phyloP scores from a whole-genome alignment of 2,797 vertebrate species.

The Astyanax mexicanus region DNA sequence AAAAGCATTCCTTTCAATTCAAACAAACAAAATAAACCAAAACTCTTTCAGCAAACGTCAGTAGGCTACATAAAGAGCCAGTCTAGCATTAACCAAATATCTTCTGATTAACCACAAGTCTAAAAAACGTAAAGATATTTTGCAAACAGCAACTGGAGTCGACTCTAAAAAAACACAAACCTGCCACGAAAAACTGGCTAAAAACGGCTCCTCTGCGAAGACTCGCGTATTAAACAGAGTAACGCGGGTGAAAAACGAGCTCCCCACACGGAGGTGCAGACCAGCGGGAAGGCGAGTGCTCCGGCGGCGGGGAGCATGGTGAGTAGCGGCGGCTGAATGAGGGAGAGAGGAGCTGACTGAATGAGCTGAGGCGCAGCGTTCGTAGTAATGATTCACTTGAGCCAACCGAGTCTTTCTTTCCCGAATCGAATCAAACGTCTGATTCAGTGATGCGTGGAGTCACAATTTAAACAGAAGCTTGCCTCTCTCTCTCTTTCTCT shows the following conservation, averaged over 20 bases:
- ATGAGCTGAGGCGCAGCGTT: not conserved
- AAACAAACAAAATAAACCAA: not conserved
- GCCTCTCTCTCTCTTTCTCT: too few relatives aligned
- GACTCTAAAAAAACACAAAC: slow-evolving; percentile 28
- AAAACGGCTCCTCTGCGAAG: not conserved
- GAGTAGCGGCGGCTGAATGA: not conserved
- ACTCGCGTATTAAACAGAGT: slow-evolving; percentile 1
- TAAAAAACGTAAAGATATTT: not conserved
- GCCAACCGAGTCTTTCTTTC: not conserved
- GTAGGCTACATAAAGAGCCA: not conserved
- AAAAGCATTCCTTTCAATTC: not conserved
- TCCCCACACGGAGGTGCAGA: not conserved
- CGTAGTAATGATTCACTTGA: not conserved
- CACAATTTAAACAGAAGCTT: too few relatives aligned
- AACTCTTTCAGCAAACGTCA: not conserved
- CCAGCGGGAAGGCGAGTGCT: not conserved
- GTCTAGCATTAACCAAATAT: not conserved
- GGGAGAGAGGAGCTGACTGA: slow-evolving; percentile 1
- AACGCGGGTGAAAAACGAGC: not conserved
- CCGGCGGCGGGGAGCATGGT: slow-evolving; percentile 9
- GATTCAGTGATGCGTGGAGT: not conserved
- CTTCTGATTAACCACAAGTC: not conserved
- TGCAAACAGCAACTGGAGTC: slow-evolving; percentile 8
- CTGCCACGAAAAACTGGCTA: not conserved
- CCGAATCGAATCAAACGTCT: not conserved